A percentile compares a stretch with the other conserved stretches of the same genome.
phyloP scores from a whole-genome alignment of 1,140 invertebrate species.

The Plutomurus gul region DNA sequence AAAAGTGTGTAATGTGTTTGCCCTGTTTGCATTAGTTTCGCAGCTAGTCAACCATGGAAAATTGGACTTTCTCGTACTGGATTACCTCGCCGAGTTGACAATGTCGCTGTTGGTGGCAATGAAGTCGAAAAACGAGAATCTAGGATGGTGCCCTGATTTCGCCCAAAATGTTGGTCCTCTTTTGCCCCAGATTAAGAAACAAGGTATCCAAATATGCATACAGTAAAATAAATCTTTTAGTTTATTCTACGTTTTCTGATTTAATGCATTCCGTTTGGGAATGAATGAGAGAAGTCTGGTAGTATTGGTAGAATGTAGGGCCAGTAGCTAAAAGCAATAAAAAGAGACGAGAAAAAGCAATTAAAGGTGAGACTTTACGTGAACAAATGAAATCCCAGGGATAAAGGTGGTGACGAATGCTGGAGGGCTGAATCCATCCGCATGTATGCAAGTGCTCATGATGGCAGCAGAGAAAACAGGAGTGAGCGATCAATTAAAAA shows the following conservation, averaged over 20 bases:
- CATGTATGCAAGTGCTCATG: constrained; percentile 60
- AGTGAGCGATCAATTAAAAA: constrained; percentile 52
- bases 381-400: too few relatives aligned
- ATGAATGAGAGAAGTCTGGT: too few relatives aligned
- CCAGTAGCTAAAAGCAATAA: too few relatives aligned
- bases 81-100: constrained; percentile 65
- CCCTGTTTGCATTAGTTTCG: constrained; percentile 57
- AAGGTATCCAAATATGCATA: constrained; percentile 57
- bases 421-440: constrained; percentile 63
- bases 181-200: constrained; percentile 61
- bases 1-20: too few relatives aligned
- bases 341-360: too few relatives aligned
- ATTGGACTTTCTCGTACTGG: constrained; percentile 62
- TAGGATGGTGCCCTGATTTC: constrained; percentile 65
- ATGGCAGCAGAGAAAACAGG: constrained; percentile 57
- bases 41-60: constrained; percentile 61
- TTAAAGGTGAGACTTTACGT: too few relatives aligned
- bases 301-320: too few relatives aligned
- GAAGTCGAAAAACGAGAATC: constrained; percentile 58
- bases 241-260: not conserved
- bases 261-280: not conserved
- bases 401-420: constrained; percentile 63
- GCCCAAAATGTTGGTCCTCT: constrained; percentile 60
- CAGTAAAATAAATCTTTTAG: not conserved
- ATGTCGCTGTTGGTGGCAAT: constrained; percentile 63